These are phyloP conservation scores for Stictonetta naevosa DNA, from an alignment of 2,113 vertebrate genomes.

Conservation along the genomic window DNA sequence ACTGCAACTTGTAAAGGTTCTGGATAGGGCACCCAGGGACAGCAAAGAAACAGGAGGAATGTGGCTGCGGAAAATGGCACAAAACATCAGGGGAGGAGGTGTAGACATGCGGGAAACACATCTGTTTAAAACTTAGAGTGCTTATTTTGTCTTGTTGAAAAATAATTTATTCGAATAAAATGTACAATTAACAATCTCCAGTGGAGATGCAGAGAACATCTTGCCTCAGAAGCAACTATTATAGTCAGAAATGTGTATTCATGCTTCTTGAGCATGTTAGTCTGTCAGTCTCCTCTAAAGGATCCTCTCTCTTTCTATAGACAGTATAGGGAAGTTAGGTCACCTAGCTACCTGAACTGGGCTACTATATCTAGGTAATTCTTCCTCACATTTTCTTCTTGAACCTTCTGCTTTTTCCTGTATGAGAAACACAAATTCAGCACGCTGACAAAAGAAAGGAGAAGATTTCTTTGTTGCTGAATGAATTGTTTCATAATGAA, in stretches of 20 bases:
- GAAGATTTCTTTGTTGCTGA: not conserved
- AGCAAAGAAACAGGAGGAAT: not conserved
- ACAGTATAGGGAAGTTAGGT: not conserved
- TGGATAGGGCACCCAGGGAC: not conserved
- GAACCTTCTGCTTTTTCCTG: not conserved
- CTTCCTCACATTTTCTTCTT: not conserved
- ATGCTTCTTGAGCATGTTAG: not conserved
- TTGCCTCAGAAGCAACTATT: not conserved
- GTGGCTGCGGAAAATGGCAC: rapidly evolving
- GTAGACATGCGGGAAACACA: not conserved
- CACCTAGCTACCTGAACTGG: not conserved
- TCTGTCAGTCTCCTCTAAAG: not conserved
- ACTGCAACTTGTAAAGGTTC: not conserved
- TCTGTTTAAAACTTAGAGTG: not conserved
- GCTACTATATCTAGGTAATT: not conserved
- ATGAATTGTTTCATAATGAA: not conserved
- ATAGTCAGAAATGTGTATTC: not conserved
- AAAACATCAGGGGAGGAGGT: not conserved
- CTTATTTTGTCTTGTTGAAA: not conserved
- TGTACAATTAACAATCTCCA: not conserved
- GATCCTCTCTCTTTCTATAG: not conserved
- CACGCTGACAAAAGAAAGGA: not conserved
- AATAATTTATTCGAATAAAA: not conserved
- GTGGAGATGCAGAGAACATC: not conserved
- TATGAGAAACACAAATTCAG: not conserved